These are phyloP conservation scores for Pithecia hirsuta DNA, from an alignment of 2,797 vertebrate genomes.

Conservation along the genomic window DNA sequence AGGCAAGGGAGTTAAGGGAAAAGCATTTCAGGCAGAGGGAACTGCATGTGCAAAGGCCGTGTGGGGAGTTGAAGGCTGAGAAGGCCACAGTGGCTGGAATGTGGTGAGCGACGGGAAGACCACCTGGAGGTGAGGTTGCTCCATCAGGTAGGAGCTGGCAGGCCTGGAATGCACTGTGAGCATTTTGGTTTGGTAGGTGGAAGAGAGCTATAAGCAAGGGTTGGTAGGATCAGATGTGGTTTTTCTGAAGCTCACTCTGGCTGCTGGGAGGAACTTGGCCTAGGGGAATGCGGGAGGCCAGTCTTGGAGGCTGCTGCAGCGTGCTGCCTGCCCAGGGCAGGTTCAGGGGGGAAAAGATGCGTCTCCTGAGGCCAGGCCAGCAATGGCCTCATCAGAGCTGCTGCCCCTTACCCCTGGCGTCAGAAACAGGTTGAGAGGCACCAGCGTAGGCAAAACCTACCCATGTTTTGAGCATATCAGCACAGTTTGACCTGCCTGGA, in stretches of 20 bases:
- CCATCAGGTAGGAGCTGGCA: no score
- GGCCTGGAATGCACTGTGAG: neutral
- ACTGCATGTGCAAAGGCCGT: neutral
- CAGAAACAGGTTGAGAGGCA: neutral
- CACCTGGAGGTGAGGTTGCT: neutral
- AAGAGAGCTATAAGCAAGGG: neutral
- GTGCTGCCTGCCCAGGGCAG: neutral
- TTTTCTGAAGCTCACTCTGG: neutral
- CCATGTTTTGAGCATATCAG: neutral
- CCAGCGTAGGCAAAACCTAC: neutral
- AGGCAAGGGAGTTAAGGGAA: neutral
- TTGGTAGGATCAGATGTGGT: neutral
- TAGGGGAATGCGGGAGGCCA: neutral
- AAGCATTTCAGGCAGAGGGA: neutral
- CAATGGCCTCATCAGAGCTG: neutral
- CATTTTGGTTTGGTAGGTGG: neutral
- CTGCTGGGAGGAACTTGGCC: neutral
- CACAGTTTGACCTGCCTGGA: neutral
- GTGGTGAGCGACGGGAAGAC: neutral
- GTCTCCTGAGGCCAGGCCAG: neutral
- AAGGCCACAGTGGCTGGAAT: neutral
- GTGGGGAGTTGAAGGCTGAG: neutral
- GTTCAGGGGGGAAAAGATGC: neutral
- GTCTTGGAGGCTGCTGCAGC: neutral
- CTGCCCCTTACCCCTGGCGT: accelerated